Evolutionary conservation across 2,113 vertebrate species (phyloP), one percentile per base, ranked within the genome.

Genomic region (Odontophorus gujanensis): DNA sequence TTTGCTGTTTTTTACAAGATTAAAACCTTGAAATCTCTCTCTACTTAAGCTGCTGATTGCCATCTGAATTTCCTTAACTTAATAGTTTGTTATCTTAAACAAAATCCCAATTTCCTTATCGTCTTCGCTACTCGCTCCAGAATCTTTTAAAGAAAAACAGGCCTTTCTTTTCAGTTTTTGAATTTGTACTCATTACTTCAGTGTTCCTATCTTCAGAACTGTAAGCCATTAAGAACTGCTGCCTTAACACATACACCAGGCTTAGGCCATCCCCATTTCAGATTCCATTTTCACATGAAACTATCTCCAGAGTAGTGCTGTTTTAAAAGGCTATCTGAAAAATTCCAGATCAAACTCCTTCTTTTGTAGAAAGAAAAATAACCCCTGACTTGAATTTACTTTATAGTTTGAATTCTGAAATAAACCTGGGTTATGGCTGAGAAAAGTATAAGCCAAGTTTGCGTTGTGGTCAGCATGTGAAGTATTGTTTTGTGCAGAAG

Each of bases 11-110:
- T 95, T 85, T 43, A 65, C 32, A 74, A 91, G 63, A 91, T 26
- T 75, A 78, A 95, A 83, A 22, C 40, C 36, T 85, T 91, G 82
- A 83, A 90, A 78, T 86, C 32, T 71, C 59, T 77, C 36, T 88
- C 47, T 88, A 17, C 51, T 87, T 75, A 34, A 59, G 59, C 24
- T 77, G 58, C 71, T 66, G 66, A 53, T 91, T 79, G 47, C 76
- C 59, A n/a, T 82, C 59, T 84, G 65, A 80, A 51, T 84, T 83
- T 68, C 26, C 30, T 90, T 78, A 90, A 71, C 76, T 30, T 74
- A 21, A 42, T 62, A 51, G 34, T 76, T 74, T 0, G 0, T 38
- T 42, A 81, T 83, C 67, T 84, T 47, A 92, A 92, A 53, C 57
- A 78, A 94, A 94, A 90, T 81, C 62, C n/a, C 0, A 57, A 13